A percentile compares a stretch with the other conserved stretches of the same genome.
phyloP scores from a whole-genome alignment of 2,797 vertebrate genomes.

The Aratinga solstitialis region DNA sequence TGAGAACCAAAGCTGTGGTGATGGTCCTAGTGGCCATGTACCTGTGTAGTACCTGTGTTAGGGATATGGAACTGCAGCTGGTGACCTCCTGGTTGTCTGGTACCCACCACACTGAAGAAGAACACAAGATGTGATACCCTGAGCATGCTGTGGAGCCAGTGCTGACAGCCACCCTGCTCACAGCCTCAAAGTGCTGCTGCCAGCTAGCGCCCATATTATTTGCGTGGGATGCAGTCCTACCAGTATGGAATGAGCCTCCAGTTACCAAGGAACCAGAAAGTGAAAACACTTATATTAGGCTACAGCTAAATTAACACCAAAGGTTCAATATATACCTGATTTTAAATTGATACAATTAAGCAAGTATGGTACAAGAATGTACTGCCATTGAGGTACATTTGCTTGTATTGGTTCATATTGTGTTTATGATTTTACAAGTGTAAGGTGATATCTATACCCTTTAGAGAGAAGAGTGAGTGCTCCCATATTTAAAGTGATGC shows the following conservation, averaged over 20 bases:
- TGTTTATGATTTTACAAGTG: neutral
- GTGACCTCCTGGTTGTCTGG: neutral
- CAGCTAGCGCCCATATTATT: neutral
- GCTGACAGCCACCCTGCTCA: neutral
- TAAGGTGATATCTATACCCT: neutral
- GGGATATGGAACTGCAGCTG: neutral
- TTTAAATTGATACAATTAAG: neutral
- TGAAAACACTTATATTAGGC: neutral
- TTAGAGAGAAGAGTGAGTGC: neutral
- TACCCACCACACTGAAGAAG: neutral
- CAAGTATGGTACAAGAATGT: neutral
- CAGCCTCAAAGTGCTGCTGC: neutral
- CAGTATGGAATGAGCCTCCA: neutral
- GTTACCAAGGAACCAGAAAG: neutral
- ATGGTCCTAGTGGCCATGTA: neutral
- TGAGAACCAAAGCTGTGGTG: rapidly evolving
- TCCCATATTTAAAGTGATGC: neutral
- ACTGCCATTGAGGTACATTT: neutral
- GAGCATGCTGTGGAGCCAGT: rapidly evolving
- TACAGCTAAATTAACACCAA: neutral
- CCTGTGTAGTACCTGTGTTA: neutral
- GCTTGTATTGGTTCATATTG: neutral
- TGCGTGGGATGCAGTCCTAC: neutral
- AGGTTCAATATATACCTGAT: neutral
- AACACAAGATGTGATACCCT: neutral